Conservation (phyloP, 2,888 invertebrate species). For the Choreutis nemorana region DNA sequence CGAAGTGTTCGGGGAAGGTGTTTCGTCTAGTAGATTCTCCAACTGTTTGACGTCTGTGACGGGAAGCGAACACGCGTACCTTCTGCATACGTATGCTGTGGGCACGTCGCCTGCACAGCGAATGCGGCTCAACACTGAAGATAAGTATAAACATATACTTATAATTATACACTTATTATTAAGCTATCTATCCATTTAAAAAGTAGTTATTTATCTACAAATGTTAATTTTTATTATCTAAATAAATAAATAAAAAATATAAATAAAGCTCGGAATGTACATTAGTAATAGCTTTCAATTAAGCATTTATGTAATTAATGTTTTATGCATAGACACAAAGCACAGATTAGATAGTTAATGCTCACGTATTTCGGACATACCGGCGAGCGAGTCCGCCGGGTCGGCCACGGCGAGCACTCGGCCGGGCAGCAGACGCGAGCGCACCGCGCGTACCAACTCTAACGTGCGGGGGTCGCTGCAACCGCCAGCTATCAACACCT, state of each 20-base stretch:
- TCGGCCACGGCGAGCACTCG: conserved; percentile 73
- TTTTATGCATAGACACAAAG: too few relatives aligned
- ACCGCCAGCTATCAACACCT: conserved; percentile 75
- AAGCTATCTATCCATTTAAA: not conserved
- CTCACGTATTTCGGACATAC: conserved; percentile 58
- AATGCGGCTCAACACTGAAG: conserved; percentile 55
- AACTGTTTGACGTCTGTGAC: conserved; percentile 73
- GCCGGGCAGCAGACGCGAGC: conserved; percentile 71
- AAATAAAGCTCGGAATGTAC: too few relatives aligned
- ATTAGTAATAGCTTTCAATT: too few relatives aligned
- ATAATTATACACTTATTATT: not conserved
- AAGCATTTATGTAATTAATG: too few relatives aligned
- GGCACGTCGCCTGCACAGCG: conserved; percentile 67
- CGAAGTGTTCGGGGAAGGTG: too few relatives aligned
- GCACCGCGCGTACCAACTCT: conserved; percentile 71
- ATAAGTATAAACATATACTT: not conserved
- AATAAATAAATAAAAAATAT: not conserved
- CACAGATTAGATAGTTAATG: too few relatives aligned
- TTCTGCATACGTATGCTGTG: conserved; percentile 81
- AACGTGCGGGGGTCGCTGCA: conserved; percentile 70
- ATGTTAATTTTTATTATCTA: too few relatives aligned
- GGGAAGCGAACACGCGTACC: conserved; percentile 78
- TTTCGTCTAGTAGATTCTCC: conserved; percentile 62
- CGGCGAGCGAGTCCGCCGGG: conserved; percentile 54
- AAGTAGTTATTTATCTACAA: not conserved